Percentiles rank a stretch among this genome's conserved stretches.
Conservation (phyloP, 1,140 invertebrate genomes). For the Drepana arcuata region DNA sequence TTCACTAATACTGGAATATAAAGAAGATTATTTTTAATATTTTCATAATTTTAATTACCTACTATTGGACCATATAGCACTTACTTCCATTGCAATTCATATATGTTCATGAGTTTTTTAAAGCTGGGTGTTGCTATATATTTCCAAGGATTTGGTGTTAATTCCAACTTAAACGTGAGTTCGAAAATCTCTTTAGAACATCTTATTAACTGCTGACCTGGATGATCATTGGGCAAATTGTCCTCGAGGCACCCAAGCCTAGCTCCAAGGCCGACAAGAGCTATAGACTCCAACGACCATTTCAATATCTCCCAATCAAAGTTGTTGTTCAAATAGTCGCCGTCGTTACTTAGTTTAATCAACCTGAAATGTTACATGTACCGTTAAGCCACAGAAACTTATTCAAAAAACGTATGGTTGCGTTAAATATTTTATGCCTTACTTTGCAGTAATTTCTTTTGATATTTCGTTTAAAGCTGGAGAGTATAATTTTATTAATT, state of each 20-base stretch:
- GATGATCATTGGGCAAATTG: conserved; percentile 64
- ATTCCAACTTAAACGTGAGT: conserved; percentile 74
- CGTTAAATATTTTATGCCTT: no score
- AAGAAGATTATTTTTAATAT: no score
- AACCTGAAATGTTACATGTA: conserved; percentile 31
- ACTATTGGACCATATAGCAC: conserved; percentile 8
- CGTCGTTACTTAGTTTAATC: conserved; percentile 21
- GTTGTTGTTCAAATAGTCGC: conserved; percentile 34
- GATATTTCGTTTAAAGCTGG: conserved; percentile 39
- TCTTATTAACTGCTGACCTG: conserved; percentile 73
- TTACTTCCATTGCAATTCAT: conserved; percentile 62
- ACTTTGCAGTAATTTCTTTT: conserved; percentile 38
- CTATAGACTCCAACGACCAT: conserved; percentile 80
- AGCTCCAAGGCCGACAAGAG: conserved; percentile 76
- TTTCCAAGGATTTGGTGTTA: conserved; percentile 75
- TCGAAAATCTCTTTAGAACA: conserved; percentile 75
- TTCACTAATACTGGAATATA: conserved; percentile 29
- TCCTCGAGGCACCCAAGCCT: conserved; percentile 74
- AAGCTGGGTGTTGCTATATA: conserved; percentile 72
- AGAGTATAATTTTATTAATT: conserved; percentile 47
- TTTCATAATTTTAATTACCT: no score
- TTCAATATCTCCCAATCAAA: conserved; percentile 77
- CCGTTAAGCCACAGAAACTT: no score
- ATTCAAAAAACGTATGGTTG: no score
- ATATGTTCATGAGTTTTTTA: conserved; percentile 66